Conservation (phyloP, 1,140 invertebrate genomes). For the Drosophila tsacasi region DNA sequence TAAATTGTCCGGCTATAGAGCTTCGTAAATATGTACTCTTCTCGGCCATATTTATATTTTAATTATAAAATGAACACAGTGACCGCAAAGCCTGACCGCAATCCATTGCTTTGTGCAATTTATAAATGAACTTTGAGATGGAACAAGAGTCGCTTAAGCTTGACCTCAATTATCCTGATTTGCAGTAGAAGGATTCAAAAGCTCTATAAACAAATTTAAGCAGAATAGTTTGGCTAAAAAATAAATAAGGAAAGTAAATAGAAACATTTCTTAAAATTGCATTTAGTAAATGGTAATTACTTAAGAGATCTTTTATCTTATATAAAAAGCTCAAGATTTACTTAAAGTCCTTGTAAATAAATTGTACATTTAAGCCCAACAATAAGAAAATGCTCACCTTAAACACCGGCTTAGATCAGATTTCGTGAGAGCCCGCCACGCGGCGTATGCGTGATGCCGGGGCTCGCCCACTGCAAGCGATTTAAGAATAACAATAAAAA, state of each 20-base stretch:
- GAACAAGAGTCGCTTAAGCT: background rate
- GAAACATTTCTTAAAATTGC: background rate
- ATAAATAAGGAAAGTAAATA: background rate
- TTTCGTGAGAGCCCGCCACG: background rate
- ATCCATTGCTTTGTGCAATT: slow-evolving; percentile 19
- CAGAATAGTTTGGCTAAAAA: background rate
- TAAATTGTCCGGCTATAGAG: slow-evolving; percentile 23
- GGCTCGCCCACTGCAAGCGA: background rate
- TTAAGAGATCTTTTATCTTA: background rate
- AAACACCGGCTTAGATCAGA: background rate
- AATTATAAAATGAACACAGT: slow-evolving; percentile 26
- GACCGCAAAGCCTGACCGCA: slow-evolving; percentile 25
- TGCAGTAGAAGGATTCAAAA: background rate
- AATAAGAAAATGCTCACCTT: background rate
- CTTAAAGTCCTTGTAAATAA: background rate
- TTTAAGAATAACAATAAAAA: slow-evolving; percentile 46
- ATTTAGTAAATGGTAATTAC: background rate
- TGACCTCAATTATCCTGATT: slow-evolving; percentile 7
- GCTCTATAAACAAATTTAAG: background rate
- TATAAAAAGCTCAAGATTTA: background rate
- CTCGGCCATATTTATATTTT: slow-evolving; percentile 23
- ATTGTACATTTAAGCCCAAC: background rate
- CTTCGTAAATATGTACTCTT: slow-evolving; percentile 24
- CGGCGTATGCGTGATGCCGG: slow-evolving; percentile 24
- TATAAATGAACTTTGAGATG: background rate